phyloP scores from a whole-genome alignment of 2,888 invertebrate genomes.

The Ophioninae sp. region DNA sequence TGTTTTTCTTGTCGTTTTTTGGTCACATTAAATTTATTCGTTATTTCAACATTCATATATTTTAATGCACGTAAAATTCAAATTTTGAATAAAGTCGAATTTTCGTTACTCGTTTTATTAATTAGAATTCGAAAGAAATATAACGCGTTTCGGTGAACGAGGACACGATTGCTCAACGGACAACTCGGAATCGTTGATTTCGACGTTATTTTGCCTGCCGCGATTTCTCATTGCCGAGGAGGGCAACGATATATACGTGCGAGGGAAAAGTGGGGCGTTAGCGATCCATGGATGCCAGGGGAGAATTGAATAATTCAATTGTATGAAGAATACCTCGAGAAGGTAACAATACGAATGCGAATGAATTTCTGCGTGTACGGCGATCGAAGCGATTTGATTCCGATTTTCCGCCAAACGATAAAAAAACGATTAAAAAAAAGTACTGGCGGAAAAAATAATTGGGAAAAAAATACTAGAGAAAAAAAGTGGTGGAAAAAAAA shows the following conservation, averaged over 20 bases:
- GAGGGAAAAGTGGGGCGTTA: slow-evolving; percentile 54
- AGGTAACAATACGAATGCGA: slow-evolving; percentile 1
- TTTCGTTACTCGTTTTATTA: background rate
- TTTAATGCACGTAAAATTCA: too few relatives aligned
- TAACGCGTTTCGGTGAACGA: background rate
- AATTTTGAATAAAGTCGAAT: too few relatives aligned
- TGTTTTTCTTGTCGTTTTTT: too few relatives aligned
- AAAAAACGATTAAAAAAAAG: too few relatives aligned
- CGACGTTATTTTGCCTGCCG: slow-evolving; percentile 7
- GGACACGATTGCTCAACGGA: background rate
- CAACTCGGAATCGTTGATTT: slow-evolving; percentile 15
- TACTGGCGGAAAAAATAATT: too few relatives aligned
- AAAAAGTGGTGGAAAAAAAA: too few relatives aligned
- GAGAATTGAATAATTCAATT: slow-evolving; percentile 53
- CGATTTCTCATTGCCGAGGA: slow-evolving; percentile 49
- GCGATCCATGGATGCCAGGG: slow-evolving; percentile 34
- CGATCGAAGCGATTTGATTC: background rate
- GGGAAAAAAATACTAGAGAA: too few relatives aligned
- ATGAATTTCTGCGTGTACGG: background rate
- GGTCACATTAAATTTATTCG: too few relatives aligned
- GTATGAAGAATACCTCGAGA: slow-evolving; percentile 15
- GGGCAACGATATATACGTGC: slow-evolving; percentile 31
- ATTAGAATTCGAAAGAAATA: background rate
- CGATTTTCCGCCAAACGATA: background rate
- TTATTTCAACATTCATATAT: too few relatives aligned